A percentile compares a stretch with the other conserved stretches of the same genome.
Conservation (phyloP, 2,888 invertebrate genomes). For the Drosophila melanosoma region DNA sequence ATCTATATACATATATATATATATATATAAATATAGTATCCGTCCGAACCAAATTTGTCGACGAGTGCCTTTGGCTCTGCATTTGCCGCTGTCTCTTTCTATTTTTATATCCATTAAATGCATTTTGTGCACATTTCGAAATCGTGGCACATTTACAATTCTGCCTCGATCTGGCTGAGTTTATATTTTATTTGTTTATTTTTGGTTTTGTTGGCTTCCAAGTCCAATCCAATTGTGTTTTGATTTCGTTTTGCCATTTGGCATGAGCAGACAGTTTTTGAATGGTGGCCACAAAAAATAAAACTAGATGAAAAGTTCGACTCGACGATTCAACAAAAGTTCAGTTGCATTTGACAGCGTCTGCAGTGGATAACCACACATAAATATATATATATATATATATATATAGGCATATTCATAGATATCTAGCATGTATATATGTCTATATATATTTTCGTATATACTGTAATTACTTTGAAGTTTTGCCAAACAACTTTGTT, state of each 20-base stretch:
- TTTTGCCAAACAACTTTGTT: constrained; percentile 26
- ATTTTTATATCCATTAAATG: constrained; percentile 76
- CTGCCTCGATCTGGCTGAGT: constrained; percentile 56
- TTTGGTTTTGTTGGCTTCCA: constrained; percentile 32
- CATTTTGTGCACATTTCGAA: constrained; percentile 77
- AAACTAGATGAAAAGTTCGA: constrained; percentile 47
- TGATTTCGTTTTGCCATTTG: constrained; percentile 52
- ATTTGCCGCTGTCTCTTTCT: constrained; percentile 56
- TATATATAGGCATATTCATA: background rate
- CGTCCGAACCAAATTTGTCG: constrained; percentile 41
- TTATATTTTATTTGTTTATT: constrained; percentile 13
- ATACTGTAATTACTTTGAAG: constrained; percentile 27
- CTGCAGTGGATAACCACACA: background rate
- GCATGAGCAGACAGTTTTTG: constrained; percentile 67
- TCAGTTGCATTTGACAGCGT: constrained; percentile 35
- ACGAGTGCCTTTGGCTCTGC: constrained; percentile 32
- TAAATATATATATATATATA: background rate
- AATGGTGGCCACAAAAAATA: constrained; percentile 45
- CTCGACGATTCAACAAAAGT: constrained; percentile 44
- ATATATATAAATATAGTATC: constrained; percentile 24
- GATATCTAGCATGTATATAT: background rate
- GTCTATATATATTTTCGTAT: background rate
- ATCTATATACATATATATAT: constrained; percentile 16
- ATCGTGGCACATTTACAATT: constrained; percentile 76
- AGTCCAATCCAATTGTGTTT: constrained; percentile 58